Base-by-base conservation (phyloP, 2,797 vertebrate species). In the Thunnus albacares region DNA sequence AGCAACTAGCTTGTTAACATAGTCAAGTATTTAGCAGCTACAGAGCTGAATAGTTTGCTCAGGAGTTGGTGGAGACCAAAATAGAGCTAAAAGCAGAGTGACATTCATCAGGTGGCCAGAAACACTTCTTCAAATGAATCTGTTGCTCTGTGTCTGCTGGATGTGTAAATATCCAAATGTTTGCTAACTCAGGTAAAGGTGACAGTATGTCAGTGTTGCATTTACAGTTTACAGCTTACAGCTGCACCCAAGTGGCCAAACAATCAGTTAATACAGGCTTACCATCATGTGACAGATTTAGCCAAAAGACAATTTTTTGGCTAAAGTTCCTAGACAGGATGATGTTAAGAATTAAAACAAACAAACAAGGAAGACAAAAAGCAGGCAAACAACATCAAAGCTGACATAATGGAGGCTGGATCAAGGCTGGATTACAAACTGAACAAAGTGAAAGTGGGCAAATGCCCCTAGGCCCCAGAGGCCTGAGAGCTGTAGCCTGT, bases 371-470 rank as follows among this genome's bases (percentile, higher is more conserved):
- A 22, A 52, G 24, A 12, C 3, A 62, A 43, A 52, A 61, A 60
- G 18, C n/a, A 41, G 41, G 30, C 38, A 58, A 52, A 43, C 56
- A 51, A 43, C n/a, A 65, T 74, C 41, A 38, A 14, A 59, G 17
- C 55, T 17, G 55, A 41, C 6, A 38, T 7, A 26, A 28, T 59
- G 17, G 24, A 24, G 24, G 24, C 24, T 24, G 24, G 24, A 24
- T 24, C 24, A 22, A 55, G 57, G 22, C 56, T 22, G 14, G 15
- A 35, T 35, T 35, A 35, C 8, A 35, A 35, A 35, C 33, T 5
- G 5, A 35, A 38, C 35, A 38, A 38, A 38, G 35, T 38, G 35
- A 38, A 35, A 35, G 7, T 7, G 35, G 35, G 8, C 38, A 47
- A n/a, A 12, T 56, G 8, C 58, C 17, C 15, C 41, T 41, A 18